phyloP scores from a whole-genome alignment of 2,888 invertebrate genomes.

The Platycheirus albimanus region DNA sequence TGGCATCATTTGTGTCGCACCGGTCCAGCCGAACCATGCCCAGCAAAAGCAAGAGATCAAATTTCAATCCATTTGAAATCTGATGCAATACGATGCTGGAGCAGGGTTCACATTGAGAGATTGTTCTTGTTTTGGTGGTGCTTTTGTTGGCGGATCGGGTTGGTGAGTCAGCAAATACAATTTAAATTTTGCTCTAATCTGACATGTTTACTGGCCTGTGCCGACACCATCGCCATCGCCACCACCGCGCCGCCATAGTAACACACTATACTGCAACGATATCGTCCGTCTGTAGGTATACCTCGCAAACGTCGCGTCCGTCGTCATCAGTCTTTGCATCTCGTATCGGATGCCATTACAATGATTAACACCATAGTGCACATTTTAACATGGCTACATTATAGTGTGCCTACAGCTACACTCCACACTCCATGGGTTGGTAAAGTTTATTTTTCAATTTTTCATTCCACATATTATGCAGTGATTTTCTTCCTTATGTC shows the following conservation, averaged over 20 bases:
- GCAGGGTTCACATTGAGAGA: conserved; percentile 10
- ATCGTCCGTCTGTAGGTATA: background rate
- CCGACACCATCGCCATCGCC: conserved; percentile 1
- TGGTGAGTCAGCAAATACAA: conserved; percentile 64
- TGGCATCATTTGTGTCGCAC: conserved; percentile 5
- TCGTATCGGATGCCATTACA: conserved; percentile 62
- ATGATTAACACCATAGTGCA: conserved; percentile 65
- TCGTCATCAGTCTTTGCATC: conserved; percentile 21
- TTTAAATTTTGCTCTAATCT: conserved; percentile 47
- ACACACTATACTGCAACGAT: too few species aligned
- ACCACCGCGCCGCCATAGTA: background rate
- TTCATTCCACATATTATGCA: background rate
- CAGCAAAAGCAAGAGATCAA: conserved; percentile 35
- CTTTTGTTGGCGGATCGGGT: conserved; percentile 28
- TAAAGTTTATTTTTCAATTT: conserved; percentile 13
- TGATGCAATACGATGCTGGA: conserved; percentile 48
- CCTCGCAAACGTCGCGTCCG: background rate
- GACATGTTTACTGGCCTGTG: conserved; percentile 40
- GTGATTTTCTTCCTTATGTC: conserved; percentile 40
- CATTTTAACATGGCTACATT: conserved; percentile 33
- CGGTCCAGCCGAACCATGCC: background rate
- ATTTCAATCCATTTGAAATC: conserved; percentile 38
- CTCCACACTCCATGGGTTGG: background rate
- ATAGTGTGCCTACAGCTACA: conserved; percentile 11
- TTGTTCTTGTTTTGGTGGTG: conserved; percentile 19